Evolutionary conservation across 2,888 invertebrate genomes (phyloP), one percentile per base, ranked within the genome.

Genomic region (Phyllotreta striolata): DNA sequence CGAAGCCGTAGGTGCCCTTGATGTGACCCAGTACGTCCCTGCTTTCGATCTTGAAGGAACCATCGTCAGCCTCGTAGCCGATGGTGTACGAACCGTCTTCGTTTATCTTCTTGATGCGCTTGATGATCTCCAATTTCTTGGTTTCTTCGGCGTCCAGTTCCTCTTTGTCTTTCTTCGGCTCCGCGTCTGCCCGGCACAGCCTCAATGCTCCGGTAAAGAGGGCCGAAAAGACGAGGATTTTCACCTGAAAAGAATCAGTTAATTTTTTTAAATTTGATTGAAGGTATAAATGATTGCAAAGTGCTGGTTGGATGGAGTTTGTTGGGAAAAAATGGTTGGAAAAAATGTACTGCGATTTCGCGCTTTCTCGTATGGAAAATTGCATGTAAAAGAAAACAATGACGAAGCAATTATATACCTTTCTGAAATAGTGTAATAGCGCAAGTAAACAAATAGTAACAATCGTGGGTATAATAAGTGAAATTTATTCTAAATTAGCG

Each of bases 61-160:
- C 93, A 79, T 93, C 93, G 54, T 91, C 92, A 1, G 92, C 91
- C 82, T 93, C 93, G 76, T 91, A 93, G 0, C 93, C 93, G 67
- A 91, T 91, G 0, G 92, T 92, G 76, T 93, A 93, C 0, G 92
- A 91, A 35, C 93, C 93, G 77, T 93, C 93, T 56, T 91, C 89
- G 78, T 93, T 93, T 1, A 92, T 84, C 76, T 90, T 86, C 68
- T 91, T 88, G 72, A 93, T 91, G 80, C 92, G 91, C 78, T 92
- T 92, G 34, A 93, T 87, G 73, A 92, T 92, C 77, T 91, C 91
- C 12, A 91, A 86, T 80, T 90, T 89, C 44, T 89, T 87, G 70
- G 89, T 88, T 68, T 86, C 88, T 3, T 88, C 87, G 81, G 90
- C 90, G 40, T 87, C 85, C 38, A 86, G 80, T 68, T 86, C 85